These are phyloP conservation scores for Myotis brandtii DNA, from an alignment of 2,113 vertebrate species.

Conservation along the genomic window DNA sequence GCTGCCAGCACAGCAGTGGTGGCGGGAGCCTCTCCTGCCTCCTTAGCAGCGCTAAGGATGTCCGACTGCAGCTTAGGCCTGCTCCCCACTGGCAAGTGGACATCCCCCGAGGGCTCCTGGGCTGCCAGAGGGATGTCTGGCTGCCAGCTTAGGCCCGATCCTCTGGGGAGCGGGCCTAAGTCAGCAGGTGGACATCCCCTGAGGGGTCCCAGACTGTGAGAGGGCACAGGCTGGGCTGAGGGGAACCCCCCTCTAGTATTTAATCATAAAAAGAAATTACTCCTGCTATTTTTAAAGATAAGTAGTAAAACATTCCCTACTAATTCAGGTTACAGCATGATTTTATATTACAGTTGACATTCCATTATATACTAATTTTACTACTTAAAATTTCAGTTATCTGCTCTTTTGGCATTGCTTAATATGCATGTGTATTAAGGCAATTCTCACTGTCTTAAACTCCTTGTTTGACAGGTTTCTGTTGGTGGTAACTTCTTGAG, in stretches of 20 bases:
- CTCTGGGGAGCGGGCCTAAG: too few relatives aligned
- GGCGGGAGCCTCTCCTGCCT: too few relatives aligned
- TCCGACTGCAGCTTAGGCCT: too few relatives aligned
- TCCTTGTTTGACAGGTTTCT: background rate
- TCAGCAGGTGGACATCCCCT: too few relatives aligned
- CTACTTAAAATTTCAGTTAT: background rate
- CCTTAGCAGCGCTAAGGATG: too few relatives aligned
- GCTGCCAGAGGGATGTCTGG: too few relatives aligned
- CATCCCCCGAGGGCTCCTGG: too few relatives aligned
- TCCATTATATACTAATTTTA: background rate
- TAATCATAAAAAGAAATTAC: background rate
- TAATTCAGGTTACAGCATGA: background rate
- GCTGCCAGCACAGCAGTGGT: too few relatives aligned
- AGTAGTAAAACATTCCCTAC: conserved; percentile 15
- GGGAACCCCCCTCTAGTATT: background rate
- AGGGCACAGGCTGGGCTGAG: too few relatives aligned
- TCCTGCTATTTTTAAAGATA: background rate
- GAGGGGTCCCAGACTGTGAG: too few relatives aligned
- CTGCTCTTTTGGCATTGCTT: background rate
- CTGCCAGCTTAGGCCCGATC: too few relatives aligned
- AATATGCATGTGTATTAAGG: background rate
- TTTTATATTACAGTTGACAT: background rate
- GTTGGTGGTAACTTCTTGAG: background rate
- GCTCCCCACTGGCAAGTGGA: too few relatives aligned
- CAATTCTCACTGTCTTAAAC: background rate